Evolutionary conservation across 2,113 vertebrate genomes (phyloP).

Genomic region (Mustela lutreola): DNA sequence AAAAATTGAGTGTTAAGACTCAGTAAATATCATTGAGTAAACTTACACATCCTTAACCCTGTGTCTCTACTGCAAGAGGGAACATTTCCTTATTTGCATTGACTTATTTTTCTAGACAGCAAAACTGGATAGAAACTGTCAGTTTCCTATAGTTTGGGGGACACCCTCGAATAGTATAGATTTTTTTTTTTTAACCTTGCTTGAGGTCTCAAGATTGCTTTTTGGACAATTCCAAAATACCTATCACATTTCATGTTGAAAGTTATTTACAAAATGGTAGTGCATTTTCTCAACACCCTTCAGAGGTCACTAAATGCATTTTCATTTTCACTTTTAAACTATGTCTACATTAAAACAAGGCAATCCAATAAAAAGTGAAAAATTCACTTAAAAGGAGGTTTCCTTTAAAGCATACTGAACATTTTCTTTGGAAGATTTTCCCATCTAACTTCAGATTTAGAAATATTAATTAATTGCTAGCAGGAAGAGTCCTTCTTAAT

Average conservation of each 20-base stretch:
- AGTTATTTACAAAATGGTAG: slow-evolving; percentile 75
- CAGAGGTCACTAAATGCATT: slow-evolving; percentile 66
- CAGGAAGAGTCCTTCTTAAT: slow-evolving; percentile 42
- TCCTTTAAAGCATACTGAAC: slow-evolving; percentile 21
- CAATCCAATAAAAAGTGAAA: slow-evolving; percentile 56
- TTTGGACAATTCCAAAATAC: slow-evolving; percentile 75
- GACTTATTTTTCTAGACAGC: slow-evolving; percentile 32
- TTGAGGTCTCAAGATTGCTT: slow-evolving; percentile 81
- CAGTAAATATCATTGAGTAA: neutral
- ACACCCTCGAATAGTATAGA: slow-evolving; percentile 52
- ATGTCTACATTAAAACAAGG: slow-evolving; percentile 24
- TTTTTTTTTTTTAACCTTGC: slow-evolving; percentile 59
- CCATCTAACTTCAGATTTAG: neutral
- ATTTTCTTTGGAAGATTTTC: slow-evolving; percentile 29
- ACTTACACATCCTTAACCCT: neutral
- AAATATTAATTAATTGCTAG: slow-evolving; percentile 52
- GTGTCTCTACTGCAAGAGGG: neutral
- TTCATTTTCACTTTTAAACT: slow-evolving; percentile 69
- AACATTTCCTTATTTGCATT: slow-evolving; percentile 23
- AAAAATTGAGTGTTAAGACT: neutral
- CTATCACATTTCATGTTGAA: slow-evolving; percentile 79
- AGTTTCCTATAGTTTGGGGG: neutral
- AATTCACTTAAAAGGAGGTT: neutral
- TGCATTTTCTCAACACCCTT: slow-evolving; percentile 64
- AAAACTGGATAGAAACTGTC: slow-evolving; percentile 60